These are phyloP conservation scores for Carpatolechia fugitivella DNA, from an alignment of 2,888 invertebrate genomes.

Conservation along the genomic window DNA sequence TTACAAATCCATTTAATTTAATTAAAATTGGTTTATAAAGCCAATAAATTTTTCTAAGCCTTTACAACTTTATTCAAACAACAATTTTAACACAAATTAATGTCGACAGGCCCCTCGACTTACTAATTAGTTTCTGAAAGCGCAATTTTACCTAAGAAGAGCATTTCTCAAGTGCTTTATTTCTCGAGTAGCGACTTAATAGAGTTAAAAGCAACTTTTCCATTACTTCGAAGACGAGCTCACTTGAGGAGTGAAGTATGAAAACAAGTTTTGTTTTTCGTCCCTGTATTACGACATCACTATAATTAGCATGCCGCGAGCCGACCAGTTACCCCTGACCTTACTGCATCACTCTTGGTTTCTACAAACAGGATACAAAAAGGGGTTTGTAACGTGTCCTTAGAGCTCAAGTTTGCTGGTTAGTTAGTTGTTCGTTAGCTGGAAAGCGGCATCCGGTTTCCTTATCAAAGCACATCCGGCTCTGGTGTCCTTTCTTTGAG, in stretches of 20 bases:
- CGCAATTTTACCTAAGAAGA: neutral
- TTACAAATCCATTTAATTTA: no score
- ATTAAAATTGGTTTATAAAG: no score
- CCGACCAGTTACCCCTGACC: neutral
- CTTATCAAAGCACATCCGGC: constrained; percentile 63
- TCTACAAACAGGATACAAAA: constrained; percentile 18
- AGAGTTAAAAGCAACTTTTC: constrained; percentile 29
- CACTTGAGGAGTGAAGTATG: constrained; percentile 45
- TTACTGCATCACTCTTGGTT: constrained; percentile 23
- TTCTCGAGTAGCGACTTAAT: constrained; percentile 10
- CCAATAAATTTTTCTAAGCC: no score
- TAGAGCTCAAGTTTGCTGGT: constrained; percentile 36
- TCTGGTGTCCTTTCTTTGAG: constrained; percentile 57
- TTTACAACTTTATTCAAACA: no score
- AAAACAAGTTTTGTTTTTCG: constrained; percentile 56
- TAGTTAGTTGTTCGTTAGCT: constrained; percentile 64
- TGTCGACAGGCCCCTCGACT: neutral
- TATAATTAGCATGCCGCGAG: constrained; percentile 44
- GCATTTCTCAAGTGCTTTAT: constrained; percentile 2
- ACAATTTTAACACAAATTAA: neutral
- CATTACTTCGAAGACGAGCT: constrained; percentile 37
- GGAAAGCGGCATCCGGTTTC: constrained; percentile 62
- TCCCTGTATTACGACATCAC: constrained; percentile 46
- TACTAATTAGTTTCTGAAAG: neutral
- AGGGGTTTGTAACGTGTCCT: constrained; percentile 19